These are phyloP conservation scores for Apodemia duryi DNA, from an alignment of 2,888 invertebrate genomes.

Conservation along the genomic window DNA sequence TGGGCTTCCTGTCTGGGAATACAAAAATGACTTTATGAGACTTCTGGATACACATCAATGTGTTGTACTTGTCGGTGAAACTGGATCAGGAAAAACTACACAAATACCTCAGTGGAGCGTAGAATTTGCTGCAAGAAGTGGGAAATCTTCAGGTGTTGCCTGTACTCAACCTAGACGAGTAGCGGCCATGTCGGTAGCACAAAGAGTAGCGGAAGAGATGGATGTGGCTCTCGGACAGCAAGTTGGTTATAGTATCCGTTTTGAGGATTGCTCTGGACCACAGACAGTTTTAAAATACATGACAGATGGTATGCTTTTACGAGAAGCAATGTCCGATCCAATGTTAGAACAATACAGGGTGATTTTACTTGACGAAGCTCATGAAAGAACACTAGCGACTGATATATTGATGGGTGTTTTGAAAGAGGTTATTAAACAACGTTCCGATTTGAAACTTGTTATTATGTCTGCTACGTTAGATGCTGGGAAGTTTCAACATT, in stretches of 20 bases:
- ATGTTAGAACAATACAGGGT: slow-evolving; percentile 98
- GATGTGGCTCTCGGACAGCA: slow-evolving; percentile 91
- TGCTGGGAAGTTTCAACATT: slow-evolving; percentile 99
- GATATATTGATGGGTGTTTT: slow-evolving; percentile 99
- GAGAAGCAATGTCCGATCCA: slow-evolving; percentile 99
- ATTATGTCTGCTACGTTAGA: slow-evolving; percentile 99
- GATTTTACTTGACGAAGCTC: slow-evolving; percentile 98
- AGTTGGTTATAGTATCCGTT: slow-evolving; percentile 89
- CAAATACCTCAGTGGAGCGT: slow-evolving; percentile 92
- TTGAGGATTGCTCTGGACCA: slow-evolving; percentile 98
- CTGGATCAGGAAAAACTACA: slow-evolving; percentile 99
- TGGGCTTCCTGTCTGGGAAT: slow-evolving; percentile 98
- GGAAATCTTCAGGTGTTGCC: slow-evolving; percentile 83
- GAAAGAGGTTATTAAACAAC: slow-evolving; percentile 96
- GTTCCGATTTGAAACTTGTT: slow-evolving; percentile 95
- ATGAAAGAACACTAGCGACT: slow-evolving; percentile 98
- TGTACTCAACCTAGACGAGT: slow-evolving; percentile 98
- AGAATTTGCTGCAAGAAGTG: slow-evolving; percentile 59
- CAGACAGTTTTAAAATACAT: slow-evolving; percentile 98
- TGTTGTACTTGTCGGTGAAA: slow-evolving; percentile 98
- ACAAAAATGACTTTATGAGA: slow-evolving; percentile 97
- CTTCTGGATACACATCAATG: slow-evolving; percentile 95
- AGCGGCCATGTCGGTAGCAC: slow-evolving; percentile 99
- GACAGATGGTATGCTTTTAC: slow-evolving; percentile 99
- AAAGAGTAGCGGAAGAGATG: slow-evolving; percentile 99